These are phyloP conservation scores for Stomatorhinus ivindoensis DNA, from an alignment of 2,113 vertebrate genomes.

Conservation along the genomic window DNA sequence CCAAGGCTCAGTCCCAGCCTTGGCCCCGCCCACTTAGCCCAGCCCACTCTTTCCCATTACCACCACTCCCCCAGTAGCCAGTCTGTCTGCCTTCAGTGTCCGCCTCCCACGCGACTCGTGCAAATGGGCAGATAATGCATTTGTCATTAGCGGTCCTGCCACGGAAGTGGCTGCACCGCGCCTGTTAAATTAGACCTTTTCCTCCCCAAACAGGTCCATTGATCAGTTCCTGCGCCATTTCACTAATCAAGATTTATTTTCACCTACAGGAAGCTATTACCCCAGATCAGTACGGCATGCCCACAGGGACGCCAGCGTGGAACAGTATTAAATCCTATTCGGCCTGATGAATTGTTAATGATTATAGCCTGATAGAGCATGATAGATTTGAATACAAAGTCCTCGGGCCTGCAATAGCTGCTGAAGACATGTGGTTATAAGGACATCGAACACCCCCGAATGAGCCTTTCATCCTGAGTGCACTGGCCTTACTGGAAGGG, in stretches of 20 bases:
- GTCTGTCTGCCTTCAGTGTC: constrained; percentile 20
- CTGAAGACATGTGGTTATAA: background rate
- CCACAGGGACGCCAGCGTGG: constrained; percentile 9
- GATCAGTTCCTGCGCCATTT: constrained; percentile 39
- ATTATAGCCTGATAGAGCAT: constrained; percentile 3
- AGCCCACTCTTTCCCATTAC: background rate
- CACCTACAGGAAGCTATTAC: constrained; percentile 41
- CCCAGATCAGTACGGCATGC: constrained; percentile 19
- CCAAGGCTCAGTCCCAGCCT: background rate
- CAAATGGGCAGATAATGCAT: constrained; percentile 41
- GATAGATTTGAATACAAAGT: background rate
- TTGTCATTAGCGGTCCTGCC: constrained; percentile 39
- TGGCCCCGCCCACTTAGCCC: background rate
- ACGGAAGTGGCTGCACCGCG: constrained; percentile 37
- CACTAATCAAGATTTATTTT: constrained; percentile 40
- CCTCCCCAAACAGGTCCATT: constrained; percentile 38
- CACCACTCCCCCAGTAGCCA: constrained; percentile 15
- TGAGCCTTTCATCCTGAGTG: background rate
- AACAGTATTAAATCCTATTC: constrained; percentile 28
- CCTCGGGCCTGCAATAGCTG: constrained; percentile 1
- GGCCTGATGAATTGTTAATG: constrained; percentile 28
- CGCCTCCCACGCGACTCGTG: constrained; percentile 31
- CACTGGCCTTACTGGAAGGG: background rate
- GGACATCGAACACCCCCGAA: background rate
- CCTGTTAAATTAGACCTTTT: constrained; percentile 40